These are phyloP conservation scores for Iselma pallidipennis DNA, from an alignment of 2,888 invertebrate genomes.

Conservation along the genomic window DNA sequence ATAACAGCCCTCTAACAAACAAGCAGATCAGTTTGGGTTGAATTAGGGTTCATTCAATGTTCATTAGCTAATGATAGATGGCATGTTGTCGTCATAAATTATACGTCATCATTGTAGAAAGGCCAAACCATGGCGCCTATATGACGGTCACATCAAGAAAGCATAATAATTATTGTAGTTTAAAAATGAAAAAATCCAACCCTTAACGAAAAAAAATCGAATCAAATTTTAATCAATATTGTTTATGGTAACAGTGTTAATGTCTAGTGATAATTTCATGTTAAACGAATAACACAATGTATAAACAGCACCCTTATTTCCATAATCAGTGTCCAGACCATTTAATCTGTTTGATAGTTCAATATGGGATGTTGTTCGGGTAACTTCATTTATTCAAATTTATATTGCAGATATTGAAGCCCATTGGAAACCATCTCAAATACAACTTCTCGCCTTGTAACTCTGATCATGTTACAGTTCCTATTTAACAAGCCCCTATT, in stretches of 20 bases:
- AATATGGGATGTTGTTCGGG: not conserved
- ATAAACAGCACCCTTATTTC: not conserved
- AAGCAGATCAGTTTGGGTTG: constrained; percentile 33
- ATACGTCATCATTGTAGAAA: constrained; percentile 31
- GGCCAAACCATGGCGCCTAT: constrained; percentile 17
- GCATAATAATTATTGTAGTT: not conserved
- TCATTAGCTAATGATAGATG: constrained; percentile 53
- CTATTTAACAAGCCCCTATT: not conserved
- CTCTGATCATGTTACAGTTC: not conserved
- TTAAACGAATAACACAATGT: not conserved
- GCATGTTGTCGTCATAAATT: constrained; percentile 40
- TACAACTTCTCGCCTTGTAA: not conserved
- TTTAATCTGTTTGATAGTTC: not conserved
- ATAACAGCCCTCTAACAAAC: constrained; percentile 39
- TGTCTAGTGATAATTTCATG: not conserved
- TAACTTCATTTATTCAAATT: not conserved
- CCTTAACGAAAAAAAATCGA: too few species aligned
- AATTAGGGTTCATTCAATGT: constrained; percentile 50
- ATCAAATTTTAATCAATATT: not conserved
- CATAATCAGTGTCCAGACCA: not conserved
- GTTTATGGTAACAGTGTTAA: not conserved
- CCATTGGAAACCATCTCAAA: too few species aligned
- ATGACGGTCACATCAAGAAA: not conserved
- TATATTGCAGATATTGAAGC: not conserved
- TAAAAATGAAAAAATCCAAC: too few species aligned